phyloP scores from a whole-genome alignment of 2,888 invertebrate genomes.

The Carcina quercana region DNA sequence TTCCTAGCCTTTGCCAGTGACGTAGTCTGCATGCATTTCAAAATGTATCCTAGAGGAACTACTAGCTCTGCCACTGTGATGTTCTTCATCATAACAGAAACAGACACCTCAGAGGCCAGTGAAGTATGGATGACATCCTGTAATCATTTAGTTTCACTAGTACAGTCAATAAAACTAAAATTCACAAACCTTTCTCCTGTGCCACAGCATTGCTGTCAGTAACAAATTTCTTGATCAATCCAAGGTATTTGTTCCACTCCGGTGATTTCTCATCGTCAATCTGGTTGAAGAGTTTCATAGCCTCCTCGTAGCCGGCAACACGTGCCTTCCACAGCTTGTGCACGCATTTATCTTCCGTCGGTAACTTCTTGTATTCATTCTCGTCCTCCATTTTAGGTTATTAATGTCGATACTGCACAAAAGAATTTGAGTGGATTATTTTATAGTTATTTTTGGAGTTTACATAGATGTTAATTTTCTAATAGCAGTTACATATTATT shows the following conservation, averaged over 20 bases:
- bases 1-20: too few species aligned
- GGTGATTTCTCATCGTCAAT: conserved; percentile 95
- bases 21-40: too few species aligned
- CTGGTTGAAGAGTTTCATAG: conserved; percentile 89
- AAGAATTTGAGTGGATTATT: too few species aligned
- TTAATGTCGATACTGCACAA: too few species aligned
- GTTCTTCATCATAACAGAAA: too few species aligned
- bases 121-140: neutral
- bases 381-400: conserved; percentile 83
- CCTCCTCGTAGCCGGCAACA: conserved; percentile 95
- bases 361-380: conserved; percentile 89
- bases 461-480: too few species aligned
- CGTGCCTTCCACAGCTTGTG: conserved; percentile 98
- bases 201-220: conserved; percentile 95
- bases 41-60: too few species aligned
- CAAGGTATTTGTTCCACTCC: conserved; percentile 94
- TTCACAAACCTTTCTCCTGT: conserved; percentile 93
- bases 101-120: too few species aligned
- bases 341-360: conserved; percentile 92
- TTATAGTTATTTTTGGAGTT: too few species aligned
- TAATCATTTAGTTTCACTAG: neutral
- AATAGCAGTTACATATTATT: too few species aligned
- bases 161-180: conserved; percentile 3
- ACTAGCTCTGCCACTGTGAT: too few species aligned
- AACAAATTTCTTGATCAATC: conserved; percentile 95